Base-by-base conservation (phyloP, 2,797 vertebrate species). In the Discoglossus pictus region DNA sequence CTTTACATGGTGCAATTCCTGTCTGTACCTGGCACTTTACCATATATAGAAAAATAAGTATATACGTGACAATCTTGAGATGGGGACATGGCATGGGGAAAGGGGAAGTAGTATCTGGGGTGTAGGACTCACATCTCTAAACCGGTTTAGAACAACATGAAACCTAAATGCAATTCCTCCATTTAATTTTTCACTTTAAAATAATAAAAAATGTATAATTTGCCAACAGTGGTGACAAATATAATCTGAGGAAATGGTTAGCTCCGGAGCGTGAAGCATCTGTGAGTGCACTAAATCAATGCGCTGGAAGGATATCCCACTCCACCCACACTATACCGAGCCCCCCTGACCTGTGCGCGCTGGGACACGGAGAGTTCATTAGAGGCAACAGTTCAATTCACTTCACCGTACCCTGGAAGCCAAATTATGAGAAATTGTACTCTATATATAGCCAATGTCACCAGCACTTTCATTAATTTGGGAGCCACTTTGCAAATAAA, bases 311-410 rank as follows among this genome's bases (percentile, higher is more conserved):
- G 35, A 56, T 40, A 38, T 56, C 53, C 53, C 53, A 15, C 53
- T 39, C 53, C 53, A 40, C 53, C 53, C 53, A 34, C 53, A 36
- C 51, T 54, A 20, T 31, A 31, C 31, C 36, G 17, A 40, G 34
- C 51, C 51, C 6, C 27, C 27, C 27, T 31, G 27, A 4, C 8
- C 17, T 18, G 20, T 3, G 20, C 24, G 12, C 7, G 12, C 7
- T 24, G 15, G 9, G n/a, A 56, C 15, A 23, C n/a, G 18, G 35
- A 56, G 20, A 36, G 35, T 56, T 56, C 18, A 40, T 21, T 24
- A 56, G 13, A 40, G 53, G 53, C 53, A 24, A 51, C 48, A 34
- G 25, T 25, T 56, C 53, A n/a, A 20, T 23, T 9, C 53, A 3
- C 35, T 24, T 10, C 53, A 40, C 21, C 36, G 35, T 36, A 56